Percentiles rank a stretch among this genome's conserved stretches.
Evolutionary conservation across 1,140 invertebrate genomes (phyloP).

Genomic region (Protaetia brevitarsis): DNA sequence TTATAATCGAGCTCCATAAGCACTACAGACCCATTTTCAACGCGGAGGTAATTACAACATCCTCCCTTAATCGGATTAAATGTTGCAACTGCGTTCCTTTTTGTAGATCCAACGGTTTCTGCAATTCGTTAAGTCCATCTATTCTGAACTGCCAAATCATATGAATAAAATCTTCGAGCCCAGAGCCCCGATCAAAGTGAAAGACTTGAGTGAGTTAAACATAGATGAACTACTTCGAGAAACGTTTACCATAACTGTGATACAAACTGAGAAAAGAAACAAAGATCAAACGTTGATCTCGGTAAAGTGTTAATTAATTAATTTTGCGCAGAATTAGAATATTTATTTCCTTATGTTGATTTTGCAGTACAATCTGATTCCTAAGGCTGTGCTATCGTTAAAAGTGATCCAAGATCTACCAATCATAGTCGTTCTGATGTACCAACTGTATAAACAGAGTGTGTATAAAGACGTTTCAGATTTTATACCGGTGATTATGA

Average conservation of each 20-base stretch:
- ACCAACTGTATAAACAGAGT: slow-evolving; percentile 93
- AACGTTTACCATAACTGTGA: slow-evolving; percentile 86
- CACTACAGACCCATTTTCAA: slow-evolving; percentile 87
- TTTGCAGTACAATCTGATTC: slow-evolving; percentile 90
- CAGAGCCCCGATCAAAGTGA: slow-evolving; percentile 72
- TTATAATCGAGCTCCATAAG: slow-evolving; percentile 96
- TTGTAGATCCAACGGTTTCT: slow-evolving; percentile 84
- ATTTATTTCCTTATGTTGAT: slow-evolving; percentile 43
- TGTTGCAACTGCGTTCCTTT: slow-evolving; percentile 53
- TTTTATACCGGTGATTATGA: slow-evolving; percentile 95
- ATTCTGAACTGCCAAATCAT: slow-evolving; percentile 87
- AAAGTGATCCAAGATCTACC: slow-evolving; percentile 96
- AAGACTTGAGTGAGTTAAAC: slow-evolving; percentile 86
- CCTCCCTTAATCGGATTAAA: slow-evolving; percentile 28
- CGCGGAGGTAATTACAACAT: slow-evolving; percentile 66
- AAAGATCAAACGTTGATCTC: slow-evolving; percentile 74
- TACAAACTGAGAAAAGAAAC: slow-evolving; percentile 83
- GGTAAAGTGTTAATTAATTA: slow-evolving; percentile 52
- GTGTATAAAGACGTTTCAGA: slow-evolving; percentile 93
- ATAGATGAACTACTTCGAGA: slow-evolving; percentile 79
- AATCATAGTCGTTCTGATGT: slow-evolving; percentile 96
- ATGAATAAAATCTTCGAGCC: slow-evolving; percentile 94
- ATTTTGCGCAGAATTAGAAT: neutral
- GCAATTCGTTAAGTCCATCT: slow-evolving; percentile 91
- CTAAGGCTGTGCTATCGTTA: slow-evolving; percentile 84